Base-by-base conservation (phyloP, 2,797 vertebrate species). In the Otolemur crassicaudatus region DNA sequence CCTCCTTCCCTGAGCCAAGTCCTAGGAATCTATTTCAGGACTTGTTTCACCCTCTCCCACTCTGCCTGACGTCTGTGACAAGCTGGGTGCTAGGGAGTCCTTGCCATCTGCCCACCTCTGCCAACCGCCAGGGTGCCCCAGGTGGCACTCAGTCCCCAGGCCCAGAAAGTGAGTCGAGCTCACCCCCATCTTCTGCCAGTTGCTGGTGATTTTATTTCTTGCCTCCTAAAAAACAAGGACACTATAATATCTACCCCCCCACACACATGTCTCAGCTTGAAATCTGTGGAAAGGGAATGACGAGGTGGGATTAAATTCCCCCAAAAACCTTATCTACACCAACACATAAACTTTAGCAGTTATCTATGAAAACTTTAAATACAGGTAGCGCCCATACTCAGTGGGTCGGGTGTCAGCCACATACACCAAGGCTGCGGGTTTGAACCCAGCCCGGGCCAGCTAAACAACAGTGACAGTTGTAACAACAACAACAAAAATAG, bases 31-130 rank as follows among this genome's bases (percentile, higher is more conserved):
- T 97, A 97, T 97, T 97, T 97, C 94, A 58, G 93, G 93, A 95
- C 70, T 46, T 69, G 69, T 77, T 76, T 92, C 94, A 46, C 96
- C 97, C 94, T 96, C 97, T 96, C 86, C 97, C 94, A 96, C 97
- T 96, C 86, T 58, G 86, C 95, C 95, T 97, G 96, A 95, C 37
- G 76, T 95, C 80, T 95, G 37, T 65, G 93, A 96, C 93, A 91
- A 94, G 89, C 95, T 79, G 69, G 53, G 88, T 58, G 93, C 69
- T 56, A 53, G 97, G 97, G 91, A 95, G 97, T 95, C 97, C 96
- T 97, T 56, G 1, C 95, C 96, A 96, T 96, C 97, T 96, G 95
- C 88, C 90, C 60, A 75, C 96, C 76, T 82, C 97, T 29, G 0
- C 94, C 90, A 75, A 81, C 95, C 94, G 85, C 84, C 90, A 82